Base-by-base conservation (phyloP, 2,888 invertebrate species). In the Amiota mariae region DNA sequence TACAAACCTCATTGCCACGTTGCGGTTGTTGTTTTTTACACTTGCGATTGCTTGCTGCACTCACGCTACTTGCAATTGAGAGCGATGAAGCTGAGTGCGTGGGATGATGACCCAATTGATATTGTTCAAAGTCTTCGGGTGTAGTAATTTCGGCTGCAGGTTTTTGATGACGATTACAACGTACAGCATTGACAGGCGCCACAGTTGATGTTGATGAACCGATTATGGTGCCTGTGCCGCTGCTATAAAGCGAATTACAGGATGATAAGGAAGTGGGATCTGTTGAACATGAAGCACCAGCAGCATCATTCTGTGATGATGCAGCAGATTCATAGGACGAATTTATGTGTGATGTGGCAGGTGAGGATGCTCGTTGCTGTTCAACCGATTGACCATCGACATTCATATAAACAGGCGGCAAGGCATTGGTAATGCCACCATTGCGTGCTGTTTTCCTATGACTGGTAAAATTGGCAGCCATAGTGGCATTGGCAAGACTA, bases 311-410 rank as follows among this genome's bases (percentile, higher is more conserved):
- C 51, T 85, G 82, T 4, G 81, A 85, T 9, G 87, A 85, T 3
- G 88, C 85, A 51, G 85, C 87, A 24, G 88, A 87, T 72, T 86
- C 85, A 72, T 88, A 88, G 24, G 87, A 87, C 66, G 88, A 85
- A 76, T 88, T 87, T 75, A 87, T 83, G 48, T 87, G 79, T 1
- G 81, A 80, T 11, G 75, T 78, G 11, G 72, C 78, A 48, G 81
- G 85, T 73, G 81, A 85, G 73, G 78, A 68, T 56, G 79, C 77
- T 46, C 81, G 78, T 57, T 79, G 81, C 18, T 75, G 68, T 1
- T 74, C 10, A 0, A 48, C 13, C 8, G 75, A 71, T 47, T 84
- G 85, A n/a, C 82, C 84, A 48, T 87, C 88, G 6, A 84, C 77
- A 70, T 87, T 87, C 81, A 84, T 87, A 70, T 87, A 86, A 68